Conservation (phyloP, 2,113 vertebrate genomes). For the Centropus bengalensis region DNA sequence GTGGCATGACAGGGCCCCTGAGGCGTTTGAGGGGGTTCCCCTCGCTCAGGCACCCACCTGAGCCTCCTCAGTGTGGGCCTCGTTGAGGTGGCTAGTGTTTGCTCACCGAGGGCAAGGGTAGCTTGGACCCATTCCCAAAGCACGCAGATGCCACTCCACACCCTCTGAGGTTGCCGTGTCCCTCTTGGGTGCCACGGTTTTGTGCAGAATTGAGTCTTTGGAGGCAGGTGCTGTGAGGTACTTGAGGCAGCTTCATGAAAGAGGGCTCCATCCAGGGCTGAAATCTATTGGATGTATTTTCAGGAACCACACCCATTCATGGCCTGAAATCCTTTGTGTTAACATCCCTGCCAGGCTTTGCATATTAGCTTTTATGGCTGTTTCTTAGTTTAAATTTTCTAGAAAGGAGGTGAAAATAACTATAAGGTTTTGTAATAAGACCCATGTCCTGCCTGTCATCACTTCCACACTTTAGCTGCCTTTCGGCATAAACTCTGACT, state of each 20-base stretch:
- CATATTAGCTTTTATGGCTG: fast-evolving
- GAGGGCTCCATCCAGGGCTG: fast-evolving
- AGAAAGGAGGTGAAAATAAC: not conserved
- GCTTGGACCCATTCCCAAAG: fast-evolving
- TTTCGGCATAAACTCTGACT: fast-evolving
- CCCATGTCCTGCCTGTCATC: not conserved
- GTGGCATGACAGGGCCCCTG: too few relatives aligned
- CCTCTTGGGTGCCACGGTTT: fast-evolving
- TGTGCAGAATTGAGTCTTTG: fast-evolving
- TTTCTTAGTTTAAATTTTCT: not conserved
- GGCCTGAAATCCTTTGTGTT: fast-evolving
- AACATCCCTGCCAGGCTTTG: not conserved
- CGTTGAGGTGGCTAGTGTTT: too few relatives aligned
- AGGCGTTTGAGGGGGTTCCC: too few relatives aligned
- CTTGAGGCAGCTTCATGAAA: not conserved
- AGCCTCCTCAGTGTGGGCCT: too few relatives aligned
- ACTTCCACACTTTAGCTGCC: not conserved
- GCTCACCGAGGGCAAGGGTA: too few relatives aligned
- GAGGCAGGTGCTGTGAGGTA: fast-evolving
- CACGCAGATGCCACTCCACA: fast-evolving
- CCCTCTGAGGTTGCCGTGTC: fast-evolving
- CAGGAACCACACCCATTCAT: fast-evolving
- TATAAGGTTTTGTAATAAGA: not conserved
- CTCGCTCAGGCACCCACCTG: too few relatives aligned
- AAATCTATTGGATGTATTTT: fast-evolving